These are phyloP conservation scores for Ambastaia sidthimunki DNA, from an alignment of 2,797 vertebrate species.

Conservation along the genomic window DNA sequence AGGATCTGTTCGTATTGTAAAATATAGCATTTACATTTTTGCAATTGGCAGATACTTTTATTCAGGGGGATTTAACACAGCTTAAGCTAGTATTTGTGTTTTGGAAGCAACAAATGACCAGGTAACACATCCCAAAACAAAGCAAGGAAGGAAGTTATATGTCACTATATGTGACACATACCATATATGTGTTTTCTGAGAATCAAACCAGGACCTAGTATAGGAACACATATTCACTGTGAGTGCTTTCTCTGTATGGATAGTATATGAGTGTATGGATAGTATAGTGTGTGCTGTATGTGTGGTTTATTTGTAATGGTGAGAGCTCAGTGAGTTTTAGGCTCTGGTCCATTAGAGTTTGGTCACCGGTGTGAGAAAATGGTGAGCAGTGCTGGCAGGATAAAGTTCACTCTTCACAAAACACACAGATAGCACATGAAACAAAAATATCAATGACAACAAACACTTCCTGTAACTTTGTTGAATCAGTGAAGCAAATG, in stretches of 20 bases:
- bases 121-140: neutral
- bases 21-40: too few species aligned
- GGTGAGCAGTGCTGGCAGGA: slow-evolving; percentile 25
- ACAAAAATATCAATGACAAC: slow-evolving; percentile 27
- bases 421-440: slow-evolving; percentile 36
- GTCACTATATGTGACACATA: neutral
- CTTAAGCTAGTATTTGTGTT: neutral
- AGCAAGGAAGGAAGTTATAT: neutral
- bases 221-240: neutral
- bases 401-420: slow-evolving; percentile 30
- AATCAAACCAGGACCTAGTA: neutral
- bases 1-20: too few species aligned
- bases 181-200: neutral
- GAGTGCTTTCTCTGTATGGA: slow-evolving; percentile 7
- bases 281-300: slow-evolving; percentile 24
- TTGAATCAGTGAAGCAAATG: slow-evolving; percentile 45
- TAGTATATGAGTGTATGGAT: too few species aligned
- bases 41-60: too few species aligned
- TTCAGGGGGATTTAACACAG: too few species aligned
- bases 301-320: slow-evolving; percentile 40
- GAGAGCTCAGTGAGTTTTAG: slow-evolving; percentile 34
- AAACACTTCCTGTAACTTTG: slow-evolving; percentile 24
- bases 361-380: slow-evolving; percentile 47
- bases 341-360: slow-evolving; percentile 38
- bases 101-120: neutral